These are phyloP conservation scores for Corynorhinus townsendii DNA, from an alignment of 2,113 vertebrate genomes.

Conservation along the genomic window DNA sequence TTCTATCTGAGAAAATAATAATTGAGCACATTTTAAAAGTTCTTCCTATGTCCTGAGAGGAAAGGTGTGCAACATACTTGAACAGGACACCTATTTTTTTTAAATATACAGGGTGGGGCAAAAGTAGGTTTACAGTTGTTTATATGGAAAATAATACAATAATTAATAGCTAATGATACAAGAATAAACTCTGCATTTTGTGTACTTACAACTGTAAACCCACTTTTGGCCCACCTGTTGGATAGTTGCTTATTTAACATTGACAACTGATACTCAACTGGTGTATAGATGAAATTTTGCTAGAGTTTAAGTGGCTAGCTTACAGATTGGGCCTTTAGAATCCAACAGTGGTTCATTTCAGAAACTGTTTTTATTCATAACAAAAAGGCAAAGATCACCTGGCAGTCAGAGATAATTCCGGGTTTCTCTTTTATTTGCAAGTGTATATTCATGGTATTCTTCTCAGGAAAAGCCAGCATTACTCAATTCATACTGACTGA, in stretches of 20 bases:
- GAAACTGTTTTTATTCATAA: constrained; percentile 11
- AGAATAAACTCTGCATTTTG: neutral
- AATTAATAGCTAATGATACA: neutral
- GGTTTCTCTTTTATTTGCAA: neutral
- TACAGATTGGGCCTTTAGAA: neutral
- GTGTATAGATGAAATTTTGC: neutral
- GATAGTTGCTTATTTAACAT: neutral
- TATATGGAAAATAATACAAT: neutral
- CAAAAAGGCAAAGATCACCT: neutral
- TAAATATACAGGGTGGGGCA: neutral
- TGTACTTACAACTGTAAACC: neutral
- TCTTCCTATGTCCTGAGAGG: neutral
- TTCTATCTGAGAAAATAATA: neutral
- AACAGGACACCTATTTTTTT: neutral
- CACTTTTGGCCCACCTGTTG: neutral
- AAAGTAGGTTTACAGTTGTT: neutral
- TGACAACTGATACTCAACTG: neutral
- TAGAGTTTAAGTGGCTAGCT: neutral
- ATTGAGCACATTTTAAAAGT: neutral
- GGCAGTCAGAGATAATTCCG: neutral
- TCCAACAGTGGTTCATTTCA: neutral
- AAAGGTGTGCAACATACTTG: neutral
- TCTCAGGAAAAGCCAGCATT: neutral
- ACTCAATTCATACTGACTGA: neutral
- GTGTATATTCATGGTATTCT: neutral